Evolutionary conservation across 2,113 vertebrate genomes (phyloP).

Genomic region (Cathartes aura): DNA sequence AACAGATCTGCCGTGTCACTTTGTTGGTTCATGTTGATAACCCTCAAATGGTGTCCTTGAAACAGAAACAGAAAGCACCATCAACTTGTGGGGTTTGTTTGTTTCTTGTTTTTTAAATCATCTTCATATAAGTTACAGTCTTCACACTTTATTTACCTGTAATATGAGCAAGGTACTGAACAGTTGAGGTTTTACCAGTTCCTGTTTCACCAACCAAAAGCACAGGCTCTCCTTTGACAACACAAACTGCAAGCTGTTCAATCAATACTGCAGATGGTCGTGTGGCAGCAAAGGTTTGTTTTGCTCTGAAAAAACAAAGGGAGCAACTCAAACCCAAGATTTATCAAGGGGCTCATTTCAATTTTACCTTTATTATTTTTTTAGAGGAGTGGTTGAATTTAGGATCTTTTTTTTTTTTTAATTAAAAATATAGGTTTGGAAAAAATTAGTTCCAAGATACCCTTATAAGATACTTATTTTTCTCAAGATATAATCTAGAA

Average conservation of each 20-base stretch:
- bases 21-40: conserved; percentile 98
- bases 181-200: conserved; percentile 94
- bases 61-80: not conserved
- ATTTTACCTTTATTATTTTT: not conserved
- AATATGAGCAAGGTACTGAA: conserved; percentile 90
- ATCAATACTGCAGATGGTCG: conserved; percentile 89
- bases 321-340: not conserved
- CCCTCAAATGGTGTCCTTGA: conserved; percentile 87
- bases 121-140: not conserved
- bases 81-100: not conserved
- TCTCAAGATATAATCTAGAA: not conserved
- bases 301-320: conserved; percentile 72
- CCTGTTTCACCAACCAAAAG: conserved; percentile 96
- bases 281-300: conserved; percentile 90
- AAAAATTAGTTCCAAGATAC: not conserved
- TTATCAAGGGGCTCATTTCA: not conserved
- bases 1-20: conserved; percentile 95
- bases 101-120: not conserved
- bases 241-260: conserved; percentile 92
- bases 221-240: conserved; percentile 88
- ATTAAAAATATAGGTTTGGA: not conserved
- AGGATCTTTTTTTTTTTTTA: not conserved
- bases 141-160: conserved; percentile 79
- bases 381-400: not conserved
- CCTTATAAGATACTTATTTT: not conserved